Evolutionary conservation across 2,113 vertebrate genomes (phyloP).

Genomic region (Prunella himalayana): DNA sequence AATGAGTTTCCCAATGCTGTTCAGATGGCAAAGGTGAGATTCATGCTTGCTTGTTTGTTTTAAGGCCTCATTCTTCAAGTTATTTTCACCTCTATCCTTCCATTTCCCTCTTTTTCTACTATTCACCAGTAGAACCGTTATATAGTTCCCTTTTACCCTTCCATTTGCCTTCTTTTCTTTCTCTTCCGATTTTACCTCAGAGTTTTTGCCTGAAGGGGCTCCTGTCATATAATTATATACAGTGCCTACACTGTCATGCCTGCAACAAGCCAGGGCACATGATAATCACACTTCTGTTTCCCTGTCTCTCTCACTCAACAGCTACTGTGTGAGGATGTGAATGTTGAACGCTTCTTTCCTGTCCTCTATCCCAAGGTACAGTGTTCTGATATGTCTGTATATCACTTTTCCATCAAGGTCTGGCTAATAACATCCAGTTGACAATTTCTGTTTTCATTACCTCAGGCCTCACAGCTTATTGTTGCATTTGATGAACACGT

Average conservation of each 20-base stretch:
- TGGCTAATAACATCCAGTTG: not conserved
- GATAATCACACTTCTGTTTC: constrained; percentile 10
- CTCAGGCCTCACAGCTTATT: constrained; percentile 86
- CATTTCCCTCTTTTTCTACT: not conserved
- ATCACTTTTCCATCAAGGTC: not conserved
- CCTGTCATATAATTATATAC: not conserved
- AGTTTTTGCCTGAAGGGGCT: not conserved
- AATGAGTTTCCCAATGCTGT: constrained; percentile 81
- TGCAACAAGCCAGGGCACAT: not conserved
- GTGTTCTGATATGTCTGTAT: not conserved
- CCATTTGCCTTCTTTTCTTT: not conserved
- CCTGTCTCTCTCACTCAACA: constrained; percentile 26
- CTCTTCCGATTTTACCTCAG: not conserved
- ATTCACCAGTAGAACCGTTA: not conserved
- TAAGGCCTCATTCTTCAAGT: not conserved
- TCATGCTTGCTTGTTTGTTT: not conserved
- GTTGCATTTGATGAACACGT: constrained; percentile 91
- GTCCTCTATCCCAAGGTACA: constrained; percentile 87
- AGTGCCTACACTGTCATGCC: not conserved
- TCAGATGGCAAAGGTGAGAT: constrained; percentile 85
- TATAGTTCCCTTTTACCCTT: not conserved
- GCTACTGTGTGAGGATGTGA: constrained; percentile 84
- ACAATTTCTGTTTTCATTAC: not conserved
- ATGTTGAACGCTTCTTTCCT: constrained; percentile 81
- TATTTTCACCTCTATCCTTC: not conserved